These are phyloP conservation scores for Lonchura striata DNA, from an alignment of 2,113 vertebrate species.

Conservation along the genomic window DNA sequence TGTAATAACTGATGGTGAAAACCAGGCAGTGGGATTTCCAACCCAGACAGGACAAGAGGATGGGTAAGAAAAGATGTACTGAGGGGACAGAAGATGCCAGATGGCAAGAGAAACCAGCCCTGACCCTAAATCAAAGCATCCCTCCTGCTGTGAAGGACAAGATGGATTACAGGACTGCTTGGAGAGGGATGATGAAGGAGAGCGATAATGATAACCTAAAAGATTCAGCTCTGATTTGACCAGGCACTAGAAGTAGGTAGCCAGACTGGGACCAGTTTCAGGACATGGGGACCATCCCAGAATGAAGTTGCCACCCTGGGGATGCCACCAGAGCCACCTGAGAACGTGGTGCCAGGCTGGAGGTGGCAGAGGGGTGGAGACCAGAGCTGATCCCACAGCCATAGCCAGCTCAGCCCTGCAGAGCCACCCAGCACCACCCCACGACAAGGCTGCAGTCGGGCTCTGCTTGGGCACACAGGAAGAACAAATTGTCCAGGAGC, in stretches of 20 bases:
- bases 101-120: not conserved
- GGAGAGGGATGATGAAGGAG: not conserved
- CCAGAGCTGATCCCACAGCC: not conserved
- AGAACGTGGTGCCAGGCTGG: not conserved
- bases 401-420: not conserved
- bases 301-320: accelerated
- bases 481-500: not conserved
- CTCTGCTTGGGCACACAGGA: not conserved
- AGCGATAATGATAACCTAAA: too few relatives aligned
- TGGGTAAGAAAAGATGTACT: not conserved
- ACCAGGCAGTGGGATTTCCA: not conserved
- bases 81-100: not conserved
- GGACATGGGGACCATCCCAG: accelerated
- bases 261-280: not conserved
- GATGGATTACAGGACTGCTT: not conserved
- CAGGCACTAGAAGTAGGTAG: not conserved
- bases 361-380: not conserved
- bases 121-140: not conserved
- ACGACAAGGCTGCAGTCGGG: accelerated
- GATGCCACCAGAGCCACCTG: not conserved
- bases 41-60: accelerated
- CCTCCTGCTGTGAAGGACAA: not conserved
- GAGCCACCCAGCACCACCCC: accelerated
- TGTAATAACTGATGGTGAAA: not conserved
- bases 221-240: not conserved